phyloP scores from a whole-genome alignment of 2,888 invertebrate species.

The Torymus auratus region DNA sequence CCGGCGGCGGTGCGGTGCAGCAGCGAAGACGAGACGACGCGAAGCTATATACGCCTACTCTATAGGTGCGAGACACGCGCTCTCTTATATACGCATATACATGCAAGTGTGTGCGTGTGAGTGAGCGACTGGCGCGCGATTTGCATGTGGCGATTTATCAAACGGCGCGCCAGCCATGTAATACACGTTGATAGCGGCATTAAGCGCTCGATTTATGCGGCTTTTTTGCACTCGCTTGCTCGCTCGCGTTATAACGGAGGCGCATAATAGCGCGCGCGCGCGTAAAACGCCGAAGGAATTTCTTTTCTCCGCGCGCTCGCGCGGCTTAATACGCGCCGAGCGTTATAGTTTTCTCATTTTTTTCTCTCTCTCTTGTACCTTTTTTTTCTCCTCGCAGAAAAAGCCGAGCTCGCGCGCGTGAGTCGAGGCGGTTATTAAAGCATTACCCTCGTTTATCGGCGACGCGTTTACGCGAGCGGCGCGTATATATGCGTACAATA shows the following conservation, averaged over 20 bases:
- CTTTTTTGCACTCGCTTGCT: constrained; percentile 44
- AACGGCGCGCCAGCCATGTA: constrained; percentile 74
- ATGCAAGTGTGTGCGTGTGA: not conserved
- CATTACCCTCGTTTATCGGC: constrained; percentile 50
- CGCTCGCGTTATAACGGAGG: constrained; percentile 44
- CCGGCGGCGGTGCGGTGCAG: no score
- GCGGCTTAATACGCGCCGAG: constrained; percentile 2
- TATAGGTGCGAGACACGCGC: not conserved
- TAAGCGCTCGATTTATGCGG: constrained; percentile 72
- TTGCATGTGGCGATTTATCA: constrained; percentile 75
- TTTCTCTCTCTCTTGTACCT: not conserved
- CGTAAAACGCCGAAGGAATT: constrained; percentile 42
- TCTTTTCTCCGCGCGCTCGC: constrained; percentile 26
- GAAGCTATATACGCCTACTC: not conserved
- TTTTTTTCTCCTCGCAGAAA: not conserved
- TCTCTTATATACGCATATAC: no score
- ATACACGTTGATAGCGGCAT: constrained; percentile 75
- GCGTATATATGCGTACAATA: constrained; percentile 18
- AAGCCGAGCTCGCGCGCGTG: not conserved
- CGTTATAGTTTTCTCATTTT: not conserved
- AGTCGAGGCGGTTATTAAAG: constrained; percentile 39
- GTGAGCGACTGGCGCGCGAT: constrained; percentile 60
- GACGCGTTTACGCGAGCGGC: constrained; percentile 21
- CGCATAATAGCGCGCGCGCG: constrained; percentile 42
- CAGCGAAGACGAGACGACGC: no score